These are phyloP conservation scores for Heteropelma amictum DNA, from an alignment of 2,888 invertebrate species.

Conservation along the genomic window DNA sequence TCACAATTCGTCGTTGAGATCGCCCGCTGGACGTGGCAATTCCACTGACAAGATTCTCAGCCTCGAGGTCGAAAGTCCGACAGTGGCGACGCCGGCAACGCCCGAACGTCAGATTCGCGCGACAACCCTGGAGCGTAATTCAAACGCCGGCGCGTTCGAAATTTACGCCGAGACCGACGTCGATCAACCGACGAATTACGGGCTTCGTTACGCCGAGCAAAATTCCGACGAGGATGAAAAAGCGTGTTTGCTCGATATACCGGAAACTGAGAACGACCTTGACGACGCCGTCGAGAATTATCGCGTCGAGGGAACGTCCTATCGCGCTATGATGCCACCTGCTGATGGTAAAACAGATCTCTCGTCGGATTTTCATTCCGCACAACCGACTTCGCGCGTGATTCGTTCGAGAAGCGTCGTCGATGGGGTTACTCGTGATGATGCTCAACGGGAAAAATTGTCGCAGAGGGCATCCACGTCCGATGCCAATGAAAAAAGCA, in stretches of 20 bases:
- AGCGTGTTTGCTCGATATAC: too few species aligned
- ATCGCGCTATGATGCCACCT: conserved; percentile 82
- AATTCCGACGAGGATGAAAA: conserved; percentile 82
- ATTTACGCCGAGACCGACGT: conserved; percentile 72
- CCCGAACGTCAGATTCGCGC: conserved; percentile 43
- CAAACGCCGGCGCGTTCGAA: conserved; percentile 64
- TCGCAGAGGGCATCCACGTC: neutral
- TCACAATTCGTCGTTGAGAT: conserved; percentile 18
- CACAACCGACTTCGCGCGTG: too few species aligned
- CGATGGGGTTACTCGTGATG: conserved; percentile 91
- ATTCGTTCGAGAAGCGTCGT: too few species aligned
- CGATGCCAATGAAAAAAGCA: neutral
- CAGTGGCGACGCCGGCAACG: neutral
- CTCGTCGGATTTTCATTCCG: too few species aligned
- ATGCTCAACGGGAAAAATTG: conserved; percentile 14
- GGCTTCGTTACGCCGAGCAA: conserved; percentile 91
- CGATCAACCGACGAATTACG: conserved; percentile 91
- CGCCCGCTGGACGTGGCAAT: too few species aligned
- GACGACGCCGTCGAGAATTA: conserved; percentile 64
- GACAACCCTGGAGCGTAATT: conserved; percentile 56
- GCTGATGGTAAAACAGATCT: too few species aligned
- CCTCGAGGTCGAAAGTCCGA: too few species aligned
- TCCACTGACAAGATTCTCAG: too few species aligned
- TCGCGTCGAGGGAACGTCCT: conserved; percentile 86
- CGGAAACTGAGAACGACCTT: too few species aligned